A percentile compares a stretch with the other conserved stretches of the same genome.
Evolutionary conservation across 2,797 vertebrate genomes (phyloP).

Genomic region (Artibeus lituratus): DNA sequence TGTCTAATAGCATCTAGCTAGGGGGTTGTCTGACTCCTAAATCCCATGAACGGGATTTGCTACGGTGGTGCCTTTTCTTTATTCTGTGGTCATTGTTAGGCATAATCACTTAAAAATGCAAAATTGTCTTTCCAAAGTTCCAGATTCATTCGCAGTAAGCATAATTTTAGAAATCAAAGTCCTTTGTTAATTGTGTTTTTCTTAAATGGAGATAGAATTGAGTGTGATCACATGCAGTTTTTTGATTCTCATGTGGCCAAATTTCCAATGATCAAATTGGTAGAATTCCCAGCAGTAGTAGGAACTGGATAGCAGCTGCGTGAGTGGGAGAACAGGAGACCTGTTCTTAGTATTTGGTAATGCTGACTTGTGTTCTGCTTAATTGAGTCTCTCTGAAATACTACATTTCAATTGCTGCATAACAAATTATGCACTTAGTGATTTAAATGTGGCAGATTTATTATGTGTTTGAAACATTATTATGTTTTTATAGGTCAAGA

Average conservation of each 20-base stretch:
- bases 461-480: not conserved
- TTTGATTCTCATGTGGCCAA: not conserved
- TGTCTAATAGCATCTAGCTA: not conserved
- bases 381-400: not conserved
- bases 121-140: not conserved
- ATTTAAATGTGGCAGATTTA: not conserved
- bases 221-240: not conserved
- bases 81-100: not conserved
- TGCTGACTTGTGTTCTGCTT: not conserved
- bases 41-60: not conserved
- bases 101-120: not conserved
- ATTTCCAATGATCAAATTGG: not conserved
- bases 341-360: not conserved
- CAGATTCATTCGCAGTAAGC: not conserved
- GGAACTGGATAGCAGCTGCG: not conserved
- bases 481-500: not conserved
- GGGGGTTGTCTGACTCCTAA: not conserved
- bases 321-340: not conserved
- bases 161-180: conserved; percentile 19
- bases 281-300: not conserved
- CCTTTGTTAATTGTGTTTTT: not conserved
- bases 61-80: not conserved
- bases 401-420: not conserved
- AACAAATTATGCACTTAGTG: not conserved
- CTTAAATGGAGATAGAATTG: not conserved